Evolutionary conservation across 2,113 vertebrate species (phyloP).

Genomic region (Platysteira castanea): DNA sequence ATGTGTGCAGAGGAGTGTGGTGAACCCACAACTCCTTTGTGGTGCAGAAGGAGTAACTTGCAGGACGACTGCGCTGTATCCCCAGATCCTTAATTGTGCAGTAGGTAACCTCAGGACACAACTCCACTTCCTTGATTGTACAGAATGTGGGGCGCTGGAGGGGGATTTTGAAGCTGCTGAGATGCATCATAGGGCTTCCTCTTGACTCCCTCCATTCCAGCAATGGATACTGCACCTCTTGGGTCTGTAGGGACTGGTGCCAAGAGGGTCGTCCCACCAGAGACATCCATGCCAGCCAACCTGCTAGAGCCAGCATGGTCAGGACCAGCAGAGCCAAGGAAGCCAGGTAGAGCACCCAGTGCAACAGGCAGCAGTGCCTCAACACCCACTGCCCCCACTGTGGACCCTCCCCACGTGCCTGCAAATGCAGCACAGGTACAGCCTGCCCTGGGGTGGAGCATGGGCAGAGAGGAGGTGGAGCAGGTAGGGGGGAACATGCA

Average conservation of each 20-base stretch:
- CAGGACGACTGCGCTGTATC: neutral
- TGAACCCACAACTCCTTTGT: slow-evolving; percentile 42
- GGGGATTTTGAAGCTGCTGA: neutral
- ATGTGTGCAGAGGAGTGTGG: neutral
- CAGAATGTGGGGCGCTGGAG: neutral
- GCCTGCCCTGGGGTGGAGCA: neutral
- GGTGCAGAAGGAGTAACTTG: slow-evolving; percentile 11
- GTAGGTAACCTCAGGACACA: slow-evolving; percentile 23
- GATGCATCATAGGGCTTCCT: neutral
- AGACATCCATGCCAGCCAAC: slow-evolving; percentile 1
- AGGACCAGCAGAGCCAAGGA: neutral
- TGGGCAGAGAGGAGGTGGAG: neutral
- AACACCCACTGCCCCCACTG: slow-evolving; percentile 2
- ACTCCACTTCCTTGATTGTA: slow-evolving; percentile 45
- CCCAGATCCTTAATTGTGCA: slow-evolving; percentile 42
- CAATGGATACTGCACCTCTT: neutral
- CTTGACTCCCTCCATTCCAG: neutral
- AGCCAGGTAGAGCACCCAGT: neutral
- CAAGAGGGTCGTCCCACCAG: neutral
- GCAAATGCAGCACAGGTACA: accelerated
- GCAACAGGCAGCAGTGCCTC: slow-evolving; percentile 20
- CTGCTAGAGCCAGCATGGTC: neutral
- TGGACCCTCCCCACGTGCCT: neutral
- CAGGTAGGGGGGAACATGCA: neutral
- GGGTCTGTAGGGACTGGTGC: neutral